A percentile compares a stretch with the other conserved stretches of the same genome.
Conservation (phyloP, 2,113 vertebrate genomes). For the Chaetorhynchus papuensis region DNA sequence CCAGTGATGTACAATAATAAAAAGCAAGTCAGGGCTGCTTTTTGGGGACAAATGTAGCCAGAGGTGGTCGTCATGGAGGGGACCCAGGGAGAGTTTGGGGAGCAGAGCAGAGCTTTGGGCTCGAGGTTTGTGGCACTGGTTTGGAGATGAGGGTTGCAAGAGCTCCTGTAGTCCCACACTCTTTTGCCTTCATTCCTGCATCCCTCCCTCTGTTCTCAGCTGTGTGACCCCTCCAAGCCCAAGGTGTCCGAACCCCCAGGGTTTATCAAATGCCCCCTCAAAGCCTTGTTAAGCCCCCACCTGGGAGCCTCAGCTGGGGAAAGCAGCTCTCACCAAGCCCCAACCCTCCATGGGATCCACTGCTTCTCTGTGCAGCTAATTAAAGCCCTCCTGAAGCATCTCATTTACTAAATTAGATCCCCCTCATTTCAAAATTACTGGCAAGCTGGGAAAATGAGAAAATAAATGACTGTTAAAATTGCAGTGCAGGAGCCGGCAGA, state of each 20-base stretch:
- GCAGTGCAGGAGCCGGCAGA: neutral
- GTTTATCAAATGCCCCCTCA: neutral
- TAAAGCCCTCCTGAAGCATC: neutral
- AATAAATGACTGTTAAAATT: neutral
- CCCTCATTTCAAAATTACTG: neutral
- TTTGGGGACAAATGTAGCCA: neutral
- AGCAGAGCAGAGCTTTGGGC: neutral
- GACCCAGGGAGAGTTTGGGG: neutral
- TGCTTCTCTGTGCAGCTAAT: neutral
- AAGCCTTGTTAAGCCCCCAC: neutral
- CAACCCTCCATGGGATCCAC: rapidly evolving
- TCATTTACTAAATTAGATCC: constrained; percentile 18
- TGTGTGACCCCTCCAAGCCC: neutral
- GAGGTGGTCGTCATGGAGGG: rapidly evolving
- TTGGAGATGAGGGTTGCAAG: neutral
- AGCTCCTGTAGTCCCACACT: neutral
- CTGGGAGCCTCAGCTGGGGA: neutral
- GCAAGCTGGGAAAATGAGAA: neutral
- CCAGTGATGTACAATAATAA: neutral
- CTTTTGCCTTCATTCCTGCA: neutral
- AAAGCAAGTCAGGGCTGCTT: neutral
- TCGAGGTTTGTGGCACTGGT: neutral
- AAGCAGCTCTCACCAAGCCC: neutral
- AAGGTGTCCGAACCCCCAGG: neutral
- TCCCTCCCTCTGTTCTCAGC: neutral